Base-by-base conservation (phyloP, 2,113 vertebrate genomes). In the Scomber scombrus region DNA sequence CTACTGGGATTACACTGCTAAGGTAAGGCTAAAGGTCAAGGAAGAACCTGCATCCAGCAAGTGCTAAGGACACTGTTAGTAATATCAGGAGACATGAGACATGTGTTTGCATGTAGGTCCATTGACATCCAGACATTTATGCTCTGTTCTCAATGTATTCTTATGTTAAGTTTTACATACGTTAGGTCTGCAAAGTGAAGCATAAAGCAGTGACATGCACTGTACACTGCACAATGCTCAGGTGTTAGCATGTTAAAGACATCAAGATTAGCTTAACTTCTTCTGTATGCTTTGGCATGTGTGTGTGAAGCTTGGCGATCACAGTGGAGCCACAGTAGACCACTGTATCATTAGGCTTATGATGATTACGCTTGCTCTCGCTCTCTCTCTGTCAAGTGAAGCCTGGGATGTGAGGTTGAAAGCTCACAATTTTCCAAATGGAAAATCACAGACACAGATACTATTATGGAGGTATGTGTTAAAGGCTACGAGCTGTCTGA, bases 371-470 rank as follows among this genome's bases (percentile, higher is more conserved):
- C 84, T 68, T 76, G 23, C 87, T 71, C 71, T 12, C 71, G 70
- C 84, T 78, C 34, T 71, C 49, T 65, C 31, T 73, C n/a, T 77
- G 75, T 40, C 19, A 61, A 82, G 81, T 11, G 51, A 70, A 86
- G 72, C 29, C 65, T 12, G 55, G 51, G 75, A 88, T 71, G 67
- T 75, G 76, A 89, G 77, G 83, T 78, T 81, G 83, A 91, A 91
- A 82, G 85, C 90, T 85, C 85, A 82, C 72, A 81, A 64, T 80
- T 93, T 92, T 87, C 92, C 88, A 86, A 93, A 91, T 84, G 90
- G 88, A 93, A 93, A 93, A 50, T 82, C 84, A 76, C 85, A 91
- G 85, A 93, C 93, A 93, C 82, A 90, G 83, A 89, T 90, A 47
- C 86, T 88, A 84, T 93, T 92, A 88, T 93, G 87, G 71, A 87